Percentiles rank a stretch among this genome's conserved stretches.
phyloP scores from a whole-genome alignment of 2,113 vertebrate species.

The Seriola quinqueradiata region DNA sequence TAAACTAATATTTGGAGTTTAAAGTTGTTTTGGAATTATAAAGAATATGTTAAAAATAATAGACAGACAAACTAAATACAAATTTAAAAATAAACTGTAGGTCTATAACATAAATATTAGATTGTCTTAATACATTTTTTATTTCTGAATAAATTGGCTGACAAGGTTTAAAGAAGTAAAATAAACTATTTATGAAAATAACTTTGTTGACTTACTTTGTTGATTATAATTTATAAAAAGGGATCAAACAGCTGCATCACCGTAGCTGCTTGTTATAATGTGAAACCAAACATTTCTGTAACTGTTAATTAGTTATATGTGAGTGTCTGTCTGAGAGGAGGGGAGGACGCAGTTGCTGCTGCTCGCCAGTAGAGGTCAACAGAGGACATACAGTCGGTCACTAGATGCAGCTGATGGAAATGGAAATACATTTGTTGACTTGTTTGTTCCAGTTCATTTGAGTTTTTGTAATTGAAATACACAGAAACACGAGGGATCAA shows the following conservation, averaged over 20 bases:
- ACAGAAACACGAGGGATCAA: too few relatives aligned
- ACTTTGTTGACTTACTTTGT: neutral
- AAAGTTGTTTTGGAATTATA: too few relatives aligned
- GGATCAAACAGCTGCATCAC: neutral
- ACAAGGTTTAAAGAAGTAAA: neutral
- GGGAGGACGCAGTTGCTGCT: neutral
- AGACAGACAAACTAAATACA: too few relatives aligned
- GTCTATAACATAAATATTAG: too few relatives aligned
- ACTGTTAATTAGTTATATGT: too few relatives aligned
- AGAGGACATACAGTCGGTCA: neutral
- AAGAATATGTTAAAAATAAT: too few relatives aligned
- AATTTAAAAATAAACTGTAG: too few relatives aligned
- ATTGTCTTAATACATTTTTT: neutral
- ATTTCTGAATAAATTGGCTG: neutral
- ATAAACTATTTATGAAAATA: too few relatives aligned
- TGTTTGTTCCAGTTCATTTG: neutral
- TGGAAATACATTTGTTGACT: neutral
- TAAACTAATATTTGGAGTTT: too few relatives aligned
- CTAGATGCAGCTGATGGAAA: neutral
- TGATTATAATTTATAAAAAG: neutral
- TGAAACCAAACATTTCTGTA: neutral
- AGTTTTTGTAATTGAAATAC: too few relatives aligned
- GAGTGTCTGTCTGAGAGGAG: neutral
- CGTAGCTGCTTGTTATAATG: neutral
- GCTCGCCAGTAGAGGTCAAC: constrained; percentile 42